A percentile compares a stretch with the other conserved stretches of the same genome.
These are phyloP conservation scores for Pangasius djambal DNA, from an alignment of 2,797 vertebrate genomes.

Conservation along the genomic window DNA sequence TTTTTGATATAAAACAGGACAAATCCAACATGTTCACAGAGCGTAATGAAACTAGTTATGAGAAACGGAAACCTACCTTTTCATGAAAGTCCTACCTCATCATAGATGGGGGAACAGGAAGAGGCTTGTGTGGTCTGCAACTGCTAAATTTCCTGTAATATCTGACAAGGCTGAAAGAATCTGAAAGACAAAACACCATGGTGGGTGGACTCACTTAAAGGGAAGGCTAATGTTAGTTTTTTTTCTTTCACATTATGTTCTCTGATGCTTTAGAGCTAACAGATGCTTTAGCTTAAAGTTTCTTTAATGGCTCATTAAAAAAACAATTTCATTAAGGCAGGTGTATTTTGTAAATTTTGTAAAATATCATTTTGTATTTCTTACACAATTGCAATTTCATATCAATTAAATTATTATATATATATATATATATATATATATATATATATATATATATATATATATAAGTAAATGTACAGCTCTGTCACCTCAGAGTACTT, in stretches of 20 bases:
- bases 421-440: neutral
- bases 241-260: neutral
- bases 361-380: neutral
- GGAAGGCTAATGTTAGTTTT: neutral
- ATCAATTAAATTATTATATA: neutral
- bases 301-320: neutral
- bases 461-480: neutral
- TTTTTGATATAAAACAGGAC: neutral
- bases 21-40: neutral
- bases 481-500: neutral
- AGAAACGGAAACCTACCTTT: constrained; percentile 1
- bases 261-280: too few relatives aligned
- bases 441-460: neutral
- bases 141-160: constrained; percentile 43
- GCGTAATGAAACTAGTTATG: neutral
- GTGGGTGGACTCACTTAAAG: neutral
- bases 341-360: neutral
- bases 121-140: constrained; percentile 39
- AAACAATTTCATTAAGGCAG: neutral
- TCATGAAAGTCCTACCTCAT: constrained; percentile 3
- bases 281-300: too few relatives aligned
- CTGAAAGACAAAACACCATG: neutral
- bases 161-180: neutral
- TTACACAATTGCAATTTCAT: neutral
- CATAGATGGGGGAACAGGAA: constrained; percentile 38